These are phyloP conservation scores for Baccha elongata DNA, from an alignment of 2,888 invertebrate species.

Conservation along the genomic window DNA sequence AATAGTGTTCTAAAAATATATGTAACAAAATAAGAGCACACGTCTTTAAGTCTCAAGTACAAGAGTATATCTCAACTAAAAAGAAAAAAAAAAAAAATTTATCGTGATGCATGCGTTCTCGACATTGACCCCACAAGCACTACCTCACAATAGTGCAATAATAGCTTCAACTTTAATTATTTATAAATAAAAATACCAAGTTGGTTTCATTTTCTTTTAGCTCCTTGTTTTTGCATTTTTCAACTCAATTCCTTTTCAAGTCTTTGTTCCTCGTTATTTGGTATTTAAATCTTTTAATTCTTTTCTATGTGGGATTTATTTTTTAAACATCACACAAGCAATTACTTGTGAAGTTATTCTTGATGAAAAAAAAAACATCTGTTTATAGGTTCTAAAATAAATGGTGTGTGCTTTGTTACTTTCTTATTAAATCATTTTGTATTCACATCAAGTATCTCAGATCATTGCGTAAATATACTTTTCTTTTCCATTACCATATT, in stretches of 20 bases:
- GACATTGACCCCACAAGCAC: slow-evolving; percentile 29
- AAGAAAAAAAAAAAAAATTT: too few relatives aligned
- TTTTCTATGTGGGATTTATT: not conserved
- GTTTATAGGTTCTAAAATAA: slow-evolving; percentile 19
- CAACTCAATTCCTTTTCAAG: slow-evolving; percentile 7
- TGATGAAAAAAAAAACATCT: slow-evolving; percentile 41
- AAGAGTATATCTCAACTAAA: too few relatives aligned
- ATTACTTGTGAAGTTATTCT: not conserved
- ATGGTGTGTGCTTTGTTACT: slow-evolving; percentile 7
- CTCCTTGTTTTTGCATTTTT: not conserved
- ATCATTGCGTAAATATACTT: slow-evolving; percentile 52
- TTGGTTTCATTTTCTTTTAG: not conserved
- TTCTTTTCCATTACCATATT: slow-evolving; percentile 62
- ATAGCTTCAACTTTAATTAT: slow-evolving; percentile 6
- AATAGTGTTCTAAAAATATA: too few relatives aligned
- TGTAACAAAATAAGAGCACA: too few relatives aligned
- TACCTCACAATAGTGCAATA: not conserved
- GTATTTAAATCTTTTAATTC: slow-evolving; percentile 14
- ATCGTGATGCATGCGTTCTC: slow-evolving; percentile 1
- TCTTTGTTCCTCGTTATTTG: not conserved
- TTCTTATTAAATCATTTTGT: slow-evolving; percentile 38
- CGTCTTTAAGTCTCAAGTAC: too few relatives aligned
- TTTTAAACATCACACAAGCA: not conserved
- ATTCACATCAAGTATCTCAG: slow-evolving; percentile 42
- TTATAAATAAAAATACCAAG: slow-evolving; percentile 22